Evolutionary conservation across 2,113 vertebrate genomes (phyloP).

Genomic region (Antigone vipio): DNA sequence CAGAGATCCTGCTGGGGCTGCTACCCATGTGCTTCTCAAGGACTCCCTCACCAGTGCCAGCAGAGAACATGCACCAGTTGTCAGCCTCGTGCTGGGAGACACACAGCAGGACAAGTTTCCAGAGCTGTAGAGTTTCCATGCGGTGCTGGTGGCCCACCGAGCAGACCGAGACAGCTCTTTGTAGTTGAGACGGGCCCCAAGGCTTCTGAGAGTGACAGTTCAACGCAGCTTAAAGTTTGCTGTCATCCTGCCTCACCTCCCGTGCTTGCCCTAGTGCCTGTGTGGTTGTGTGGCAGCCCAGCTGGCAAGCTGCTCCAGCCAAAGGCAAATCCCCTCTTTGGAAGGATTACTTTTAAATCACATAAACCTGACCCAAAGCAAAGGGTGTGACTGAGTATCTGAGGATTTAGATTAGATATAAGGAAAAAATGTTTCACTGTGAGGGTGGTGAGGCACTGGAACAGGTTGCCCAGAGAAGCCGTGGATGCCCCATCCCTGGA

Average conservation of each 20-base stretch:
- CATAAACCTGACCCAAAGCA: background rate
- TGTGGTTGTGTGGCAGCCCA: background rate
- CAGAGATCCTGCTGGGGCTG: background rate
- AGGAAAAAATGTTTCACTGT: background rate
- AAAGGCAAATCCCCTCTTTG: background rate
- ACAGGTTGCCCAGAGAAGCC: background rate
- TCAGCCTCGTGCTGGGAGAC: background rate
- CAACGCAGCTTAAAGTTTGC: background rate
- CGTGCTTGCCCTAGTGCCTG: background rate
- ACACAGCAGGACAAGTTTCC: background rate
- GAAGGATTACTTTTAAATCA: background rate
- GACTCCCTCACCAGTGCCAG: background rate
- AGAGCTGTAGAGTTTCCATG: background rate
- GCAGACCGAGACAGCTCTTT: rapidly evolving
- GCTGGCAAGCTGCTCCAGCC: background rate
- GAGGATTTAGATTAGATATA: background rate
- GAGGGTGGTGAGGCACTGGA: background rate
- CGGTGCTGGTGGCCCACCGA: background rate
- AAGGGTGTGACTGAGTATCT: background rate
- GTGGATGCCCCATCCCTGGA: background rate
- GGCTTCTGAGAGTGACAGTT: background rate
- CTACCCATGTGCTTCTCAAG: rapidly evolving
- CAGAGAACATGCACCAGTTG: background rate
- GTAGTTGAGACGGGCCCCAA: background rate
- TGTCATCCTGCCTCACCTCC: background rate